A percentile compares a stretch with the other conserved stretches of the same genome.
phyloP scores from a whole-genome alignment of 2,888 invertebrate genomes.

The Eledona agricola region DNA sequence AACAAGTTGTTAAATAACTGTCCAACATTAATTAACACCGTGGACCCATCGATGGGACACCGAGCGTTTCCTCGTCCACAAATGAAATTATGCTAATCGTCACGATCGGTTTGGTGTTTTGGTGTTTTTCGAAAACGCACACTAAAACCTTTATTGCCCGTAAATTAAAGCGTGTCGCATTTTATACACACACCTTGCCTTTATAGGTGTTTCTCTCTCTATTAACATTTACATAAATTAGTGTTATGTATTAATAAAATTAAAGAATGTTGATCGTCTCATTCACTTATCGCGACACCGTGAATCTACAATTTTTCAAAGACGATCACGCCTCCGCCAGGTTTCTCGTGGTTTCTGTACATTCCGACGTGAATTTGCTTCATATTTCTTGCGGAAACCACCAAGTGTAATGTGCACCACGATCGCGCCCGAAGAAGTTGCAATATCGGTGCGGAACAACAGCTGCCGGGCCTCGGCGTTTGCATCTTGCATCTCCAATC shows the following conservation, averaged over 20 bases:
- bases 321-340: slow-evolving; percentile 3
- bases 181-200: slow-evolving; percentile 42
- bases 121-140: slow-evolving; percentile 37
- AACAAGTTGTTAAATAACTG: slow-evolving; percentile 42
- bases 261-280: slow-evolving; percentile 33
- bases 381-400: no score
- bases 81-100: slow-evolving; percentile 35
- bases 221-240: slow-evolving; percentile 39
- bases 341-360: no score
- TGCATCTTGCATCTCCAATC: no score
- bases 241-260: slow-evolving; percentile 39
- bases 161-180: slow-evolving; percentile 43
- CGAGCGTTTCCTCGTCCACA: slow-evolving; percentile 27
- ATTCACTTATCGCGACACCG: slow-evolving; percentile 26
- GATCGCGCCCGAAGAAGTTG: no score
- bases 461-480: no score
- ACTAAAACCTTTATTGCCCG: slow-evolving; percentile 41
- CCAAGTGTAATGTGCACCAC: no score
- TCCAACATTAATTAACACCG: slow-evolving; percentile 39
- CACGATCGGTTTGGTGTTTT: slow-evolving; percentile 29
- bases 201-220: slow-evolving; percentile 38
- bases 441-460: no score
- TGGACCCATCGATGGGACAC: slow-evolving; percentile 33
- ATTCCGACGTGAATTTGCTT: no score
- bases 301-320: slow-evolving; percentile 19